Evolutionary conservation across 2,888 invertebrate genomes (phyloP).

Genomic region (Schizotus pectinicornis): DNA sequence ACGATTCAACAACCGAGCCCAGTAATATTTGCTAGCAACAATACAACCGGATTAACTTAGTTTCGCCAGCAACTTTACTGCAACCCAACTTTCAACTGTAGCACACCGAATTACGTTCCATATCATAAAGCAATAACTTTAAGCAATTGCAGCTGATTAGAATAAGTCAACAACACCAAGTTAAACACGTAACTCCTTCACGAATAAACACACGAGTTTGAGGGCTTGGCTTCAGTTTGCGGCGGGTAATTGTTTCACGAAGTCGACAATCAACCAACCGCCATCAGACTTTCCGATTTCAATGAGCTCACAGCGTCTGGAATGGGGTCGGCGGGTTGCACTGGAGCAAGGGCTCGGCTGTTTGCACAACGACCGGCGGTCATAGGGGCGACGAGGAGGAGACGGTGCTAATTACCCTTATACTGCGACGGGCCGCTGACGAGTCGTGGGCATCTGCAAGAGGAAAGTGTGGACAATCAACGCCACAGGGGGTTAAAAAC

Average conservation of each 20-base stretch:
- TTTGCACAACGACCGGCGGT: slow-evolving; percentile 4
- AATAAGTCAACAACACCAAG: slow-evolving; percentile 31
- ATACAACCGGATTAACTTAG: no score
- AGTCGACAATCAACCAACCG: slow-evolving; percentile 7
- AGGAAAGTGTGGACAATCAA: no score
- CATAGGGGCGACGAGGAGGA: not conserved
- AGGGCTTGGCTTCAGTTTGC: slow-evolving; percentile 10
- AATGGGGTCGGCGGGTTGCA: not conserved
- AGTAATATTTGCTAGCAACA: no score
- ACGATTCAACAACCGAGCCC: no score
- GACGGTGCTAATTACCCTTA: slow-evolving; percentile 8
- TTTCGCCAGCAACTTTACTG: no score
- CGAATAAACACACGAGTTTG: slow-evolving; percentile 12
- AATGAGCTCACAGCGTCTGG: not conserved
- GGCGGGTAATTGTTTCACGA: slow-evolving; percentile 18
- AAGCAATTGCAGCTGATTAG: slow-evolving; percentile 31
- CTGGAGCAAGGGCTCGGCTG: slow-evolving; percentile 5
- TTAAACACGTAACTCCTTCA: slow-evolving; percentile 23
- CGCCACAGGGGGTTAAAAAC: no score
- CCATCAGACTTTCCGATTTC: slow-evolving; percentile 19
- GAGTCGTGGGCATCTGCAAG: no score
- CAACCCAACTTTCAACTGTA: no score
- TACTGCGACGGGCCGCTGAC: slow-evolving; percentile 39
- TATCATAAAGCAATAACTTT: slow-evolving; percentile 37
- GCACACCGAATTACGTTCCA: slow-evolving; percentile 15